A percentile compares a stretch with the other conserved stretches of the same genome.
Evolutionary conservation across 1,140 invertebrate species (phyloP).

Genomic region (Drosophila nasuta): DNA sequence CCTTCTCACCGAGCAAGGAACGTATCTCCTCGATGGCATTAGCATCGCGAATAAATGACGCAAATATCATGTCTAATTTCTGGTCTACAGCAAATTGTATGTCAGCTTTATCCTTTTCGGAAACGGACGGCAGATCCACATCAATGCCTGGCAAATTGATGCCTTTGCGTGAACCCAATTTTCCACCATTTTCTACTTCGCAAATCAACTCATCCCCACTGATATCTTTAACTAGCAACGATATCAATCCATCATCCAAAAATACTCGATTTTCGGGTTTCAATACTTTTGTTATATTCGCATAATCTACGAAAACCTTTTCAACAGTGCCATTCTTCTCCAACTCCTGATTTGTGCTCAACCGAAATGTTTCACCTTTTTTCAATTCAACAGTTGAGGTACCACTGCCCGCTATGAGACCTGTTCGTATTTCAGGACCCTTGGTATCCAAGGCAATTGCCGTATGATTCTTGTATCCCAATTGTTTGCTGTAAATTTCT

Average conservation of each 20-base stretch:
- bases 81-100: slow-evolving; percentile 17
- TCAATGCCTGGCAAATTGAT: slow-evolving; percentile 96
- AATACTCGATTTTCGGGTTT: slow-evolving; percentile 93
- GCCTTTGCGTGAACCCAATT: slow-evolving; percentile 96
- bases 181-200: slow-evolving; percentile 97
- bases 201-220: slow-evolving; percentile 87
- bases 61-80: slow-evolving; percentile 30
- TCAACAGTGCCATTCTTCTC: slow-evolving; percentile 91
- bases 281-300: slow-evolving; percentile 92
- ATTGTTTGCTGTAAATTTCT: slow-evolving; percentile 89
- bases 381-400: slow-evolving; percentile 93
- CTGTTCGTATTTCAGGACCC: slow-evolving; percentile 98
- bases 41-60: slow-evolving; percentile 25
- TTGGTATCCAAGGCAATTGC: slow-evolving; percentile 90
- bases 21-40: slow-evolving; percentile 17
- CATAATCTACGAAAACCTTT: slow-evolving; percentile 92
- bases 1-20: slow-evolving; percentile 86
- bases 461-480: slow-evolving; percentile 11
- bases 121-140: slow-evolving; percentile 97
- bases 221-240: slow-evolving; percentile 91
- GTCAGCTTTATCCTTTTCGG: slow-evolving; percentile 20
- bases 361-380: slow-evolving; percentile 90
- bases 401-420: slow-evolving; percentile 90
- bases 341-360: slow-evolving; percentile 93
- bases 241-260: slow-evolving; percentile 93